A percentile compares a stretch with the other conserved stretches of the same genome.
phyloP scores from a whole-genome alignment of 2,888 invertebrate species.

The Pristionchus japonicus region DNA sequence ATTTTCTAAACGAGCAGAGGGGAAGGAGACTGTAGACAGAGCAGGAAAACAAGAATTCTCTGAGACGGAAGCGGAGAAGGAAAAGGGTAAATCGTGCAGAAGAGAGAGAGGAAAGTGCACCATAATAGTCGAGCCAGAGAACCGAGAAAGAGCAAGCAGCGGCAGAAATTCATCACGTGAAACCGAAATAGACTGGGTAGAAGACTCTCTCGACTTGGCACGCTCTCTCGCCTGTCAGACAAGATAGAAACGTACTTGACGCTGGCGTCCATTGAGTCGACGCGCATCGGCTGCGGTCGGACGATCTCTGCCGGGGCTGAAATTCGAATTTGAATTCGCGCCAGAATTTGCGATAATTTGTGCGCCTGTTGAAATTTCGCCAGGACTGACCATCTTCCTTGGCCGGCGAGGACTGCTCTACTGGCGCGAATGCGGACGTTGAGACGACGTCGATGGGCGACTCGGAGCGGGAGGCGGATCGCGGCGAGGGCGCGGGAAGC shows the following conservation, averaged over 20 bases:
- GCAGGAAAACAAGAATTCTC: background rate
- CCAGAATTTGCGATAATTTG: background rate
- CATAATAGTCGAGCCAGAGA: background rate
- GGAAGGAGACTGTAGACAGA: background rate
- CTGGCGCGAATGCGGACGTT: constrained; percentile 23
- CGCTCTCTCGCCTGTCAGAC: background rate
- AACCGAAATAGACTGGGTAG: background rate
- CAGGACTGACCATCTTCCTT: constrained; percentile 17
- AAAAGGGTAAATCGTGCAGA: background rate
- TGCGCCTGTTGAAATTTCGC: too few relatives aligned
- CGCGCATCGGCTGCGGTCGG: constrained; percentile 25
- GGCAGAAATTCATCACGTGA: background rate
- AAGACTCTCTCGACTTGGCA: background rate
- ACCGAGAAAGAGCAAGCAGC: background rate
- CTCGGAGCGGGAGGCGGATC: background rate
- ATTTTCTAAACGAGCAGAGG: background rate
- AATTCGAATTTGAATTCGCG: constrained; percentile 7
- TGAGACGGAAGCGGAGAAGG: background rate
- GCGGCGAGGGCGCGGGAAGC: background rate
- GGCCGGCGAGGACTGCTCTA: background rate
- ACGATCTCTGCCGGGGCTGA: background rate
- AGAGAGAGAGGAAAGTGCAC: background rate
- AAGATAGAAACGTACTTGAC: background rate
- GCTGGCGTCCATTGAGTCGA: background rate
- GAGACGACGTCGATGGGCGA: constrained; percentile 35